These are phyloP conservation scores for Gasterosteus aculeatus DNA, from an alignment of 2,113 vertebrate genomes.

Conservation along the genomic window DNA sequence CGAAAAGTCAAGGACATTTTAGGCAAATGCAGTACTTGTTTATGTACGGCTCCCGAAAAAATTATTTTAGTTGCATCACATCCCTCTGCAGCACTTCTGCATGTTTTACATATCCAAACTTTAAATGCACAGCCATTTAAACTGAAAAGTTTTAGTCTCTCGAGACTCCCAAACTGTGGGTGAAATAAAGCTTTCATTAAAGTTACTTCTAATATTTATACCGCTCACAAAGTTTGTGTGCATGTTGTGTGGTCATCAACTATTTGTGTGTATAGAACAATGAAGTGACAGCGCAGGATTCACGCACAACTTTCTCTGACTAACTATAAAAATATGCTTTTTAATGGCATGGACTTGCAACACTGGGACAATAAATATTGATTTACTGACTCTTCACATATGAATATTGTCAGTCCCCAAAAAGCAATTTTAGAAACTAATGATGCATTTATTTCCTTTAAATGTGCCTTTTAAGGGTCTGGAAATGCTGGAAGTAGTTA, in stretches of 20 bases:
- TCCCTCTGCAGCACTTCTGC: neutral
- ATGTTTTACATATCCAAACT: neutral
- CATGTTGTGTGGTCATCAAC: neutral
- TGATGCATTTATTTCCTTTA: neutral
- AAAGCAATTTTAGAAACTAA: constrained; percentile 1
- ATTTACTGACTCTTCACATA: neutral
- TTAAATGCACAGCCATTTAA: neutral
- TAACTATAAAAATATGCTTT: constrained; percentile 7
- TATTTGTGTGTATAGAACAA: neutral
- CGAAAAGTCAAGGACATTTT: neutral
- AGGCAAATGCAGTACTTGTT: neutral
- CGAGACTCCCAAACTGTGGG: neutral
- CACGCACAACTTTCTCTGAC: neutral
- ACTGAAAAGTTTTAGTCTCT: neutral
- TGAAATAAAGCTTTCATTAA: neutral
- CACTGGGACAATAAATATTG: neutral
- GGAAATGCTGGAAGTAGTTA: neutral
- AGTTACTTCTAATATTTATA: neutral
- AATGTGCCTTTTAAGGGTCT: constrained; percentile 4
- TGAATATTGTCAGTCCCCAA: neutral
- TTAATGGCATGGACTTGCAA: neutral
- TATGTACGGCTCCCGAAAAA: neutral
- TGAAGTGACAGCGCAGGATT: neutral
- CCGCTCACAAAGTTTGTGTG: neutral
- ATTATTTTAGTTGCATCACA: neutral